phyloP scores from a whole-genome alignment of 2,113 vertebrate species.

The Andinoacara biseriatus region DNA sequence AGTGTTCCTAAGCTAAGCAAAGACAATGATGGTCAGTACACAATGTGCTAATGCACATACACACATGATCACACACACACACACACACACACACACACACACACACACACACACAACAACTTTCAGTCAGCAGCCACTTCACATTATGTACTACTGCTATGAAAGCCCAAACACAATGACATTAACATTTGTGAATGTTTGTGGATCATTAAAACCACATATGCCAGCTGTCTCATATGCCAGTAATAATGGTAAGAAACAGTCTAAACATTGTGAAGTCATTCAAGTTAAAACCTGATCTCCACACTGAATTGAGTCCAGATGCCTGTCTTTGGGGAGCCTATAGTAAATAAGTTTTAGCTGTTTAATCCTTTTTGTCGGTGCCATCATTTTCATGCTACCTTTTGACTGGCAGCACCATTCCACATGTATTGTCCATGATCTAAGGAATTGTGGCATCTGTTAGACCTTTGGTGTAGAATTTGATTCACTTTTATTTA shows the following conservation, averaged over 20 bases:
- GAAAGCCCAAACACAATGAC: neutral
- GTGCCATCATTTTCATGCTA: neutral
- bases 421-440: too few species aligned
- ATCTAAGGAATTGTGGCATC: too few species aligned
- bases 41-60: neutral
- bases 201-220: neutral
- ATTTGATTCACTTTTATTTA: too few species aligned
- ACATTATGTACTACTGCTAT: neutral
- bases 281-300: neutral
- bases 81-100: neutral
- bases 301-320: neutral
- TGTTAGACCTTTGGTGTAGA: too few species aligned
- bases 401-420: neutral
- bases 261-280: neutral
- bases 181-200: neutral
- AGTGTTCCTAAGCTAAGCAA: neutral
- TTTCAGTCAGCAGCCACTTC: neutral
- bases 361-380: neutral
- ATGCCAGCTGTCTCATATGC: neutral
- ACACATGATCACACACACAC: neutral
- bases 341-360: neutral
- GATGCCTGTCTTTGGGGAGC: neutral
- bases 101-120: neutral
- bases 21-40: neutral
- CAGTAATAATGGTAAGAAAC: neutral